phyloP scores from a whole-genome alignment of 92 coral and sea anemone genomes.

The Virgularia gustaviana region DNA sequence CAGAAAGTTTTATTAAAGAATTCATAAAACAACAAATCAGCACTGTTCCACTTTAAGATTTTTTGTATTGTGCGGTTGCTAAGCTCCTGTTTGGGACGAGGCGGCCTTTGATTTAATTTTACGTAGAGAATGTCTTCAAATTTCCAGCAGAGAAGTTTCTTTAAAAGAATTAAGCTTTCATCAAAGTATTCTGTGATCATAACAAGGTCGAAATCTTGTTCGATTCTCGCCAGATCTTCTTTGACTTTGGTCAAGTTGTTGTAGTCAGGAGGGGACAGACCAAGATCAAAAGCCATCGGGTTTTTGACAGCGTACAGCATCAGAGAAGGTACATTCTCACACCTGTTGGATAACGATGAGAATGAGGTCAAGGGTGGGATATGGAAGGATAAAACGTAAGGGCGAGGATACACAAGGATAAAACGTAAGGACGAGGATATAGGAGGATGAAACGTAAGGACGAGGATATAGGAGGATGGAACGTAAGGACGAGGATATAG shows the following conservation, averaged over 20 bases:
- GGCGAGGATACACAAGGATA: too few species aligned
- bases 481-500: too few species aligned
- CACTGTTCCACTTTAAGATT: constrained; percentile 77
- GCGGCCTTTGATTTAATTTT: constrained; percentile 71
- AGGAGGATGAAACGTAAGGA: too few species aligned
- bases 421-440: too few species aligned
- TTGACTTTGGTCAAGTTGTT: constrained; percentile 53
- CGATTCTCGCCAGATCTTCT: constrained; percentile 55
- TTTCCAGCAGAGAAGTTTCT: constrained; percentile 89
- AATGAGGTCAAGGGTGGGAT: too few species aligned
- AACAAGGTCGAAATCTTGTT: constrained; percentile 71
- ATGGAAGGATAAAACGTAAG: too few species aligned
- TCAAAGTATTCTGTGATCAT: constrained; percentile 92
- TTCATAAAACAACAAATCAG: constrained; percentile 75
- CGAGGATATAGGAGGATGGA: too few species aligned
- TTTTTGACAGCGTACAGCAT: constrained; percentile 70
- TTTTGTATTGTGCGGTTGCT: constrained; percentile 35
- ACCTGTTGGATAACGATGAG: too few species aligned
- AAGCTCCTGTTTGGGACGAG: constrained; percentile 9
- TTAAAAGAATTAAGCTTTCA: constrained; percentile 81
- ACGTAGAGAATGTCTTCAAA: constrained; percentile 82
- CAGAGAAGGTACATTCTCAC: too few species aligned
- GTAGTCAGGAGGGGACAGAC: constrained; percentile 57
- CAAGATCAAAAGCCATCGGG: constrained; percentile 91
- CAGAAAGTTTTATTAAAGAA: constrained; percentile 86